phyloP scores from a whole-genome alignment of 2,797 vertebrate genomes.

The Syndactyla subalaris region DNA sequence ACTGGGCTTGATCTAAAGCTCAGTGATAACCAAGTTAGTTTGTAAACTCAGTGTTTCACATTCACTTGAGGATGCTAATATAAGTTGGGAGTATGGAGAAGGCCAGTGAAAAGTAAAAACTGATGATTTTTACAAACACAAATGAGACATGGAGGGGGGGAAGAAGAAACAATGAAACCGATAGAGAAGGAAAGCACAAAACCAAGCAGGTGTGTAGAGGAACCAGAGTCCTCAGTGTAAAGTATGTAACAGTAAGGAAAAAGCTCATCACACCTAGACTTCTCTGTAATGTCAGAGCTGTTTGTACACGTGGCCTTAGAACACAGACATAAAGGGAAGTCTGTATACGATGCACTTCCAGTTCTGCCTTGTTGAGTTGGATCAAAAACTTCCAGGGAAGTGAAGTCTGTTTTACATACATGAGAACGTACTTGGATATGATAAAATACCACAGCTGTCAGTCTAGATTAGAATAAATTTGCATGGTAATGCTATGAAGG shows the following conservation, averaged over 20 bases:
- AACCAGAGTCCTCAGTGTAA: not conserved
- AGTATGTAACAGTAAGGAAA: not conserved
- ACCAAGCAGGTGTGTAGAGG: not conserved
- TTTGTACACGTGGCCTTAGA: not conserved
- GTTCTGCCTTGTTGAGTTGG: not conserved
- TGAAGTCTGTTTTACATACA: not conserved
- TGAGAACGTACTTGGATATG: slow-evolving; percentile 7
- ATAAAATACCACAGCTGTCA: slow-evolving; percentile 17
- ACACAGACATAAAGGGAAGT: not conserved
- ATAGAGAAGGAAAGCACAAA: not conserved
- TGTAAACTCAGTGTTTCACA: not conserved
- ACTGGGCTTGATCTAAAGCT: not conserved
- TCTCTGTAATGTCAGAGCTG: not conserved
- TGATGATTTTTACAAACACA: not conserved
- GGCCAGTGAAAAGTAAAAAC: not conserved
- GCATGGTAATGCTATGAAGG: not conserved
- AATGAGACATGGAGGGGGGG: not conserved
- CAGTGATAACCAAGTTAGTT: not conserved
- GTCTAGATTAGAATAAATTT: slow-evolving; percentile 26
- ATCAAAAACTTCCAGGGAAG: not conserved
- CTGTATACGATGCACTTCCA: not conserved
- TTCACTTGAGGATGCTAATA: not conserved
- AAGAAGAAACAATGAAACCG: not conserved
- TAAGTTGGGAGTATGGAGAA: not conserved
- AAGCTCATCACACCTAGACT: not conserved